Evolutionary conservation across 2,888 invertebrate species (phyloP).

Genomic region (Thera britannica): DNA sequence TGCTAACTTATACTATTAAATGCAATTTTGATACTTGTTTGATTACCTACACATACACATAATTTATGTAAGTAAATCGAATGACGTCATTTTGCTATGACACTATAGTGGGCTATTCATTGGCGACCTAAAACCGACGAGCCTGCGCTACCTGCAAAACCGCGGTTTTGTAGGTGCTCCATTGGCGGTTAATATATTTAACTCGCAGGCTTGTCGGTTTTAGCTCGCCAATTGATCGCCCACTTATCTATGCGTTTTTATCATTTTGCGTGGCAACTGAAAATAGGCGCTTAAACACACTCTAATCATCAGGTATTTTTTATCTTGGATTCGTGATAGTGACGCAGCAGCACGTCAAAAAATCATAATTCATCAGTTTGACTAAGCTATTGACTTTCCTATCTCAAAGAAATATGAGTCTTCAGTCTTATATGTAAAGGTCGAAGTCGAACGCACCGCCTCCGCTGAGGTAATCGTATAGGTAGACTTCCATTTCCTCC

Average conservation of each 20-base stretch:
- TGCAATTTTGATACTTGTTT: slow-evolving; percentile 22
- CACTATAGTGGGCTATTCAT: no score
- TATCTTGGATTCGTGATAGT: neutral
- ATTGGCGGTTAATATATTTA: no score
- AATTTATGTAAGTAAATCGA: neutral
- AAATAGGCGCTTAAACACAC: no score
- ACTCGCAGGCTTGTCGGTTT: no score
- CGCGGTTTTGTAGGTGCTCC: no score
- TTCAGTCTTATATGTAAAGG: slow-evolving; percentile 64
- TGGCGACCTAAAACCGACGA: no score
- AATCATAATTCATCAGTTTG: neutral
- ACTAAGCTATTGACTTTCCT: slow-evolving; percentile 24
- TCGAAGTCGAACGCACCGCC: slow-evolving; percentile 85
- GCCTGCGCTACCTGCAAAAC: no score
- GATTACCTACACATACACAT: neutral
- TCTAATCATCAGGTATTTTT: neutral
- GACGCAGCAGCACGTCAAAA: neutral
- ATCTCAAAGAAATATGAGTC: slow-evolving; percentile 13
- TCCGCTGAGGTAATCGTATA: slow-evolving; percentile 87
- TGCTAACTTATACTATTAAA: slow-evolving; percentile 18
- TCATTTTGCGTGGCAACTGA: no score
- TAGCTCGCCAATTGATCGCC: no score
- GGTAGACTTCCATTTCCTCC: slow-evolving; percentile 84
- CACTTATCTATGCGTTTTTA: no score
- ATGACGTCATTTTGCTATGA: neutral